Evolutionary conservation across 1,140 invertebrate genomes (phyloP).

Genomic region (Brachionus angularis): DNA sequence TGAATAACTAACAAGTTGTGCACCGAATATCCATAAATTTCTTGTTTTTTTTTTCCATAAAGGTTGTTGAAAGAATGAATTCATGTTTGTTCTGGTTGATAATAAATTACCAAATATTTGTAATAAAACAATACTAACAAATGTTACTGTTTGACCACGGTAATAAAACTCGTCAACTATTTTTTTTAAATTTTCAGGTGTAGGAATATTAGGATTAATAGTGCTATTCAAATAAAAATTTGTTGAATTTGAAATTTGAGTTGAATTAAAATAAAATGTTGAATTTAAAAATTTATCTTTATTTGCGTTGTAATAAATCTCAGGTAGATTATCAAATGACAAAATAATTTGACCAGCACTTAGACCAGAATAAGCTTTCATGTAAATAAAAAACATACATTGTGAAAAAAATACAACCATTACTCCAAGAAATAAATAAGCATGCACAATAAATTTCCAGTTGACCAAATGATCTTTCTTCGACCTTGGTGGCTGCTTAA

Average conservation of each 20-base stretch:
- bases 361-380: not conserved
- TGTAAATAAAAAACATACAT: conserved; percentile 26
- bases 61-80: conserved; percentile 8
- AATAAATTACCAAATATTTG: conserved; percentile 23
- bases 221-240: no score
- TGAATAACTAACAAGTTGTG: not conserved
- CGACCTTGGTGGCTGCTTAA: not conserved
- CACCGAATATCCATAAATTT: conserved; percentile 18
- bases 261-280: no score
- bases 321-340: not conserved
- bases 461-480: conserved; percentile 19
- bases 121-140: not conserved
- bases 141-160: not conserved
- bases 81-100: conserved; percentile 3
- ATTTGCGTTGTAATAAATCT: no score
- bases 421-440: conserved; percentile 11
- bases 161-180: not conserved
- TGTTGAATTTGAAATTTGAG: no score
- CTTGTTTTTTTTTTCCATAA: conserved; percentile 3
- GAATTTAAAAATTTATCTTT: no score
- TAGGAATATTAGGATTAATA: not conserved
- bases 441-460: conserved; percentile 18
- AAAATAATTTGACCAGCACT: not conserved
- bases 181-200: not conserved
- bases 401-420: conserved; percentile 3